A percentile compares a stretch with the other conserved stretches of the same genome.
Evolutionary conservation across 2,797 vertebrate species (phyloP).

Genomic region (Etheostoma perlongum): DNA sequence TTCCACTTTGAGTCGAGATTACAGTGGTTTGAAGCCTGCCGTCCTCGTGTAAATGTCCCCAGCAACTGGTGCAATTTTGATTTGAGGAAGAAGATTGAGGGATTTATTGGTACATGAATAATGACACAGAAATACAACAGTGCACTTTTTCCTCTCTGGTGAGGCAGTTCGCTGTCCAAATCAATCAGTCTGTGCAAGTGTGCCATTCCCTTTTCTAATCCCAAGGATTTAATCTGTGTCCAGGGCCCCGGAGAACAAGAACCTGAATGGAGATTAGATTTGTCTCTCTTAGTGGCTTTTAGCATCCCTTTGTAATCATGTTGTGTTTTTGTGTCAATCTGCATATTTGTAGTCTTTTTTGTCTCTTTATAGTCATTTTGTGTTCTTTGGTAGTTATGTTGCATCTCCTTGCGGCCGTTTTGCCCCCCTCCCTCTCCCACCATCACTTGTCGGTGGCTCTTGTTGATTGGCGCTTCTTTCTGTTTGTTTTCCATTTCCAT

Average conservation of each 20-base stretch:
- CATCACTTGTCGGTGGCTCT: no score
- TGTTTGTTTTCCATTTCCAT: no score
- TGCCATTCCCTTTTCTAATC: constrained; percentile 62
- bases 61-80: constrained; percentile 74
- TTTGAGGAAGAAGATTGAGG: constrained; percentile 73
- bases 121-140: constrained; percentile 64
- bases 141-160: constrained; percentile 31
- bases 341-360: background rate
- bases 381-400: background rate
- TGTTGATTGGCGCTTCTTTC: no score
- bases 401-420: background rate
- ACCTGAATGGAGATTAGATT: constrained; percentile 56
- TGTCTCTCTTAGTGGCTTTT: background rate
- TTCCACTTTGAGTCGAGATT: constrained; percentile 73
- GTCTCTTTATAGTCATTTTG: background rate
- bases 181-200: constrained; percentile 35
- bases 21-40: constrained; percentile 63
- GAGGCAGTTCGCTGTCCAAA: constrained; percentile 58
- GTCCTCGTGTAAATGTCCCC: constrained; percentile 59
- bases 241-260: constrained; percentile 51
- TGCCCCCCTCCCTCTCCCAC: no score
- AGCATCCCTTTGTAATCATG: background rate
- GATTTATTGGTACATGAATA: constrained; percentile 73
- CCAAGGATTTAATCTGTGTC: constrained; percentile 59
- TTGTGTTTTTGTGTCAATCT: background rate